Evolutionary conservation across 2,113 vertebrate species (phyloP), one percentile per base, ranked within the genome.

Genomic region (Callipepla squamata): DNA sequence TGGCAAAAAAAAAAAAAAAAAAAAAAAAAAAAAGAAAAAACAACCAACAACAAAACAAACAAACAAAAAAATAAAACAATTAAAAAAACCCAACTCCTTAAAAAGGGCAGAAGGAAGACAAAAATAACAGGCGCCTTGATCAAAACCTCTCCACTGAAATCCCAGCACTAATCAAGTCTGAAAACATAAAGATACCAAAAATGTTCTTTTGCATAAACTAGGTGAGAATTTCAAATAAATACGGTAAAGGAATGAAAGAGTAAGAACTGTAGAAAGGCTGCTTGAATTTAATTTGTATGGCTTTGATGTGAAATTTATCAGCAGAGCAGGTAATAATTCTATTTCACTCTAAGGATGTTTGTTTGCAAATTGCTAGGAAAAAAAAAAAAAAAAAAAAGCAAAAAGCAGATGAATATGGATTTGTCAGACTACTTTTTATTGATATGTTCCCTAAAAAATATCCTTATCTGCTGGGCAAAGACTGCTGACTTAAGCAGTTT

Each of bases 271-370:
- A 47, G 45, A 93, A 92, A 65, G 70, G 32, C 69, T 11, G 82
- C 45, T 47, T 30, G 44, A 51, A 92, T 91, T 95, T 84, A 67
- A 89, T 97, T 91, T 83, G 50, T 58, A 81, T 20, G 44, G 42
- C 59, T 92, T 90, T 78, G 81, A 76, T 92, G 47, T 80, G 70
- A 86, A 92, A 89, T 82, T 86, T 75, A 77, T 57, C 80, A 94
- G 75, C 44, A 80, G 68, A 86, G 59, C 61, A 91, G 47, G 50
- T 55, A 93, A 80, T 76, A 61, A 91, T 78, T 51, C 59, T 26
- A 53, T 82, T 68, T 42, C 70, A 55, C 78, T 81, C 32, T 32
- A 85, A 78, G 92, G 25, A 20, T 36, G 74, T 81, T 90, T 84
- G 63, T 84, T 92, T 86, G 53, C 45, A 87, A 80, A 45, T 61